Evolutionary conservation across 2,888 invertebrate species (phyloP), one percentile per base, ranked within the genome.

Genomic region (Eristalis tenax): DNA sequence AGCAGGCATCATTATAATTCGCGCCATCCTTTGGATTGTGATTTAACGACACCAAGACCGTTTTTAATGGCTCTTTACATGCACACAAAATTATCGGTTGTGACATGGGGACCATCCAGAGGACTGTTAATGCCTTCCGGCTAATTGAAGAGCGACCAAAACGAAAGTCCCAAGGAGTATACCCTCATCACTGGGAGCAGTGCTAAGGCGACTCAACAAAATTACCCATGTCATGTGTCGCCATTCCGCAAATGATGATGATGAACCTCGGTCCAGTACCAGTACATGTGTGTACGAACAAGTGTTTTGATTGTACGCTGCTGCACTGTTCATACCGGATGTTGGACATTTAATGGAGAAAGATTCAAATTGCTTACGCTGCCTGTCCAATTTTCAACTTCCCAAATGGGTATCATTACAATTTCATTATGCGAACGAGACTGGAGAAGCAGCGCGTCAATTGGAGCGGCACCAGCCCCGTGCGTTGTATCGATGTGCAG

Each of bases 151-250:
- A 64, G 64, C 38, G 4, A 70, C 64, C 28, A 64, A 64, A 64
- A 78, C 70, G 56, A 68, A 28, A 63, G 78, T 18, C 56, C 70
- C 38, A 40, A 63, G 43, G 63, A 32, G 64, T 50, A 64, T 64
- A 63, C 43, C 63, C 32, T 69, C 50, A 63, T 63, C 63, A 50
- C 35, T 11, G 10, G 68, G 68, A 63, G 22, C 43, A 70, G 75
- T 50, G 38, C 28, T 38, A 78, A 57, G n/a, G 28, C 70, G 64
- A 68, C 59, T 64, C 63, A 61, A 66, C 66, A 22, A 63, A 80
- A 80, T 80, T 75, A 75, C 74, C 75, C 80, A 69, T 80, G 75
- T 80, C 63, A 80, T 59, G 75, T 80, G 80, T 80, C 68, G 63
- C 63, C 74, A 68, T 75, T 80, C 68, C 40, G 28, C 74, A 80